A percentile compares a stretch with the other conserved stretches of the same genome.
Evolutionary conservation across 1,140 invertebrate species (phyloP).

Genomic region (Anoplolepis gracilipes): DNA sequence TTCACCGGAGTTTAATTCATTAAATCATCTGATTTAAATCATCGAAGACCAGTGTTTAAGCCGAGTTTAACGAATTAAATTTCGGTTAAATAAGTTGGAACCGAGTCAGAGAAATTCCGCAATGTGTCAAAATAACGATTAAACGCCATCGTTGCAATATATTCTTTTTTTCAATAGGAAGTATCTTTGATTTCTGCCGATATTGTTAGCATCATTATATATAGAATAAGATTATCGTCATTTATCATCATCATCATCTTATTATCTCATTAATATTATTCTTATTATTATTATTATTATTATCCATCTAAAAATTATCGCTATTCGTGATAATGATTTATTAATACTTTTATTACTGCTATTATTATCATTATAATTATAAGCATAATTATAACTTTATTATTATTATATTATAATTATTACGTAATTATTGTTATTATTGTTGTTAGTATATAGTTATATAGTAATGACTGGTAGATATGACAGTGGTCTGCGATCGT

Average conservation of each 20-base stretch:
- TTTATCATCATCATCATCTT: neutral
- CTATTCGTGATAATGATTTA: conserved; percentile 5
- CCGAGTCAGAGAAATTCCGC: neutral
- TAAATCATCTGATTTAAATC: too few relatives aligned
- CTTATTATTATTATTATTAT: conserved; percentile 22
- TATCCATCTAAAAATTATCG: conserved; percentile 12
- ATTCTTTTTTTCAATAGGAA: neutral
- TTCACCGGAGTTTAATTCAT: too few relatives aligned
- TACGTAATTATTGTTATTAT: conserved; percentile 33
- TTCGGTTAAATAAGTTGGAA: too few relatives aligned
- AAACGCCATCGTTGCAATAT: neutral
- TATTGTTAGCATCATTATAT: conserved; percentile 11
- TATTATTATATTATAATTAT: conserved; percentile 47
- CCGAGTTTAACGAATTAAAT: too few relatives aligned
- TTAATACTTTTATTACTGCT: conserved; percentile 25
- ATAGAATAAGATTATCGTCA: conserved; percentile 12
- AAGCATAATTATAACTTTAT: conserved; percentile 36
- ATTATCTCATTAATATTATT: conserved; percentile 14
- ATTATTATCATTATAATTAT: conserved; percentile 27
- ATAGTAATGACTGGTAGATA: conserved; percentile 18
- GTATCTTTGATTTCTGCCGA: neutral
- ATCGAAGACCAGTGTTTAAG: too few relatives aligned
- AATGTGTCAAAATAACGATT: neutral
- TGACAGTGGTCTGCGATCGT: conserved; percentile 61
- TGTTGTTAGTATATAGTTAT: conserved; percentile 29